Conservation (phyloP, 2,113 vertebrate genomes). For the Dendrocopos noguchii region DNA sequence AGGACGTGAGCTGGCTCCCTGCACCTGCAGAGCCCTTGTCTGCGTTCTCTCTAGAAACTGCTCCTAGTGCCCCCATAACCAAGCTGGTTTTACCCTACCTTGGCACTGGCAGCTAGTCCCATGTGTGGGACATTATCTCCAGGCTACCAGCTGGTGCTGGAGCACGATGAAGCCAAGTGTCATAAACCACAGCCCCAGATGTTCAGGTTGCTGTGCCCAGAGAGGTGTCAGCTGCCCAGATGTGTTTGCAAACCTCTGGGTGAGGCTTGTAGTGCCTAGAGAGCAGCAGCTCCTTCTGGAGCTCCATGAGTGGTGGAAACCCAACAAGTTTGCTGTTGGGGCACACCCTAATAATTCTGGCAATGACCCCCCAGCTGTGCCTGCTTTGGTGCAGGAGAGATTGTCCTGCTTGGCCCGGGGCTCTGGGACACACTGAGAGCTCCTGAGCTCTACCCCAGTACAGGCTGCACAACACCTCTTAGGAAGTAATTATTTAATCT, state of each 20-base stretch:
- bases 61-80: neutral
- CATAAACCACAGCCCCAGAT: neutral
- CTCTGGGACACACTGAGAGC: neutral
- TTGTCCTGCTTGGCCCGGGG: accelerated
- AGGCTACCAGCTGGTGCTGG: neutral
- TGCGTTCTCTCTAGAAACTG: neutral
- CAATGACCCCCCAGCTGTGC: neutral
- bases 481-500: neutral
- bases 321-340: accelerated
- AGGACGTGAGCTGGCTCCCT: neutral
- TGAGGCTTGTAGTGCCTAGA: accelerated
- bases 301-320: accelerated
- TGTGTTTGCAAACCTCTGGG: neutral
- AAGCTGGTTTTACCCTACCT: neutral
- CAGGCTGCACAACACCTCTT: neutral
- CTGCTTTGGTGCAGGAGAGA: neutral
- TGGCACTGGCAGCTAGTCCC: neutral
- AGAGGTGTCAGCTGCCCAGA: neutral
- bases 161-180: neutral
- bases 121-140: neutral
- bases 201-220: neutral
- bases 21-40: neutral
- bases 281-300: neutral
- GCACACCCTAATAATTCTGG: neutral
- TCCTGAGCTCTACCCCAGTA: neutral